Evolutionary conservation across 2,888 invertebrate genomes (phyloP), one percentile per base, ranked within the genome.

Genomic region (Andrena minutula): DNA sequence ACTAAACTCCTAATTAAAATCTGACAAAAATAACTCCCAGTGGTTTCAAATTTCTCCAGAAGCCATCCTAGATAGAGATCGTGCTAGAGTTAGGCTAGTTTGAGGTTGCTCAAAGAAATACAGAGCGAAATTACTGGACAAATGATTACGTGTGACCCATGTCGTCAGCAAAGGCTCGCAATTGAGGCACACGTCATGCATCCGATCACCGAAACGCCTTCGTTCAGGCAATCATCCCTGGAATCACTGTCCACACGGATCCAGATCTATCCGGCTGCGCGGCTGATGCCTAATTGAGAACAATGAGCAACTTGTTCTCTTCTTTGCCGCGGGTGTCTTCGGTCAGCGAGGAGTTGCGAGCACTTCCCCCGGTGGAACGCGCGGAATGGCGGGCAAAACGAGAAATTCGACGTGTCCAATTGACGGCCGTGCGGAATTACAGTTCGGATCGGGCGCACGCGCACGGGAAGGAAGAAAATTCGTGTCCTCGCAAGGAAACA

Each of bases 261-360:
- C 89, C 85, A 83, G 88, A 86, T 88, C 85, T 86, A 85, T 88
- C 88, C 84, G 82, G 89, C 84, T 88, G 72, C 68, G 60, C 72
- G 81, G 49, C 53, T 68, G 83, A 77, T 70, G 70, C 79, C 83
- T 89, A 89, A 87, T 89, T 88, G 86, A 77, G 81, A 86, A 83
- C 84, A 85, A 86, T 85, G 85, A 81, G 76, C 61, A 80, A 72
- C 70, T 82, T 75, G 71, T 70, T 65, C 82, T 82, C 78, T 77
- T 73, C 79, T 82, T 79, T 78, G 81, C 73, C 75, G 30, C 66
- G 70, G 79, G 73, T 73, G 65, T 83, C 79, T 76, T 78, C 69
- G 69, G 30, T 49, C 63, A 12, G 35, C 12, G 28, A 56, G 49
- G 26, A 73, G 64, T 53, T 65, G 76, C 56, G n/a, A 75, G 51